These are phyloP conservation scores for Excalfactoria chinensis DNA, from an alignment of 2,113 vertebrate genomes.

Conservation along the genomic window DNA sequence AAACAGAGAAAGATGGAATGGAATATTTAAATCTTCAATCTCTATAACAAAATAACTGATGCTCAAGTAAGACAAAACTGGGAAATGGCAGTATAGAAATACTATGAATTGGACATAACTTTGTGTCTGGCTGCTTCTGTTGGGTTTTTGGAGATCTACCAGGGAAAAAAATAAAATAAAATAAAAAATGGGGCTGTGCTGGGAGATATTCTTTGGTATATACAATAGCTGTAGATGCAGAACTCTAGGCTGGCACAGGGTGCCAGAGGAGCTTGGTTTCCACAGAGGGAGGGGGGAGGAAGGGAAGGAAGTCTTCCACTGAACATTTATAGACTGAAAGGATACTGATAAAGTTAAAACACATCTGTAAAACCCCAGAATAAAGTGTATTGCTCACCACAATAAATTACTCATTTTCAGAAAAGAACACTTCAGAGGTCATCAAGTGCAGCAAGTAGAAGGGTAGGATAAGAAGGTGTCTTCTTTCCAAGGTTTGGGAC, in stretches of 20 bases:
- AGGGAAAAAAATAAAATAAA: no score
- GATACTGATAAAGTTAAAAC: background rate
- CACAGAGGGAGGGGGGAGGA: background rate
- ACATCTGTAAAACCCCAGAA: background rate
- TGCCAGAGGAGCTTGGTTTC: background rate
- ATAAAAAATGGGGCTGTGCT: background rate
- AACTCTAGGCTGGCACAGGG: background rate
- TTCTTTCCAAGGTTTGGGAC: background rate
- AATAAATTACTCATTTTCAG: background rate
- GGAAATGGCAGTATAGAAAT: background rate
- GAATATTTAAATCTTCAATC: background rate
- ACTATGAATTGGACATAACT: background rate
- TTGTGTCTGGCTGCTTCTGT: background rate
- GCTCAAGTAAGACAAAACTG: background rate
- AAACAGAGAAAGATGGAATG: rapidly evolving
- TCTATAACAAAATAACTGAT: background rate
- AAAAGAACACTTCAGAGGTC: background rate
- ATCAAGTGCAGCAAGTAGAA: background rate
- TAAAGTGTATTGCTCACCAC: background rate
- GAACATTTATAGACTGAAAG: background rate
- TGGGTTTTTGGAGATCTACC: background rate
- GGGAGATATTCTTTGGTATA: background rate
- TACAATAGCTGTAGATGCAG: rapidly evolving
- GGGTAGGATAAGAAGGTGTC: background rate
- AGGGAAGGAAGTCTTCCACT: background rate